Conservation (phyloP, 2,888 invertebrate species). For the Ichneumon xanthorius region DNA sequence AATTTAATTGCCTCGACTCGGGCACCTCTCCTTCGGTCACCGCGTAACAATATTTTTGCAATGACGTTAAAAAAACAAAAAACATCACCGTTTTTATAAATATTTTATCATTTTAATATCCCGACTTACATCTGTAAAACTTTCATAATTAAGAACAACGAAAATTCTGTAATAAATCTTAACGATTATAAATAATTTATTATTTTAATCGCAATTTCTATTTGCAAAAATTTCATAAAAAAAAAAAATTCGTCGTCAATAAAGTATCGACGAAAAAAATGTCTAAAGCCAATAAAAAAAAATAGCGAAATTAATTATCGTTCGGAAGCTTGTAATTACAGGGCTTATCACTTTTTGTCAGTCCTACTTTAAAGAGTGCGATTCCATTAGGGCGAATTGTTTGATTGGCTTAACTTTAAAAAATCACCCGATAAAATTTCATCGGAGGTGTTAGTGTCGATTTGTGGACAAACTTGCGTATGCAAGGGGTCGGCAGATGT, state of each 20-base stretch:
- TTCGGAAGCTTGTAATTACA: not conserved
- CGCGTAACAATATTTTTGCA: not conserved
- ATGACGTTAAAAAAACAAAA: not conserved
- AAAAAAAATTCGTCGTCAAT: too few relatives aligned
- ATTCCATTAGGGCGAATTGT: slow-evolving; percentile 9
- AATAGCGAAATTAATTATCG: not conserved
- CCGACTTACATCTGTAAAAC: too few relatives aligned
- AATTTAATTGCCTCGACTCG: not conserved
- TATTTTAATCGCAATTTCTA: too few relatives aligned
- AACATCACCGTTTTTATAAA: too few relatives aligned
- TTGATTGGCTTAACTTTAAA: not conserved
- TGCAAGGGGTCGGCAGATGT: slow-evolving; percentile 9
- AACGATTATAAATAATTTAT: too few relatives aligned
- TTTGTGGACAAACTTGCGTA: not conserved
- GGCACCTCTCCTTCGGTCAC: not conserved
- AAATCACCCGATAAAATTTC: not conserved
- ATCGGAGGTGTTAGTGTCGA: not conserved
- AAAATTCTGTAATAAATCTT: too few relatives aligned
- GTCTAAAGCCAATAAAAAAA: not conserved
- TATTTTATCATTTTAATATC: too few relatives aligned
- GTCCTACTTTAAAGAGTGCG: not conserved
- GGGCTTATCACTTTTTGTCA: not conserved
- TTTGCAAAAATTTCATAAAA: too few relatives aligned
- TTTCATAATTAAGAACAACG: too few relatives aligned
- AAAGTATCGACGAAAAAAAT: not conserved